Evolutionary conservation across 2,888 invertebrate genomes (phyloP).

Genomic region (Fragum whitleyi): DNA sequence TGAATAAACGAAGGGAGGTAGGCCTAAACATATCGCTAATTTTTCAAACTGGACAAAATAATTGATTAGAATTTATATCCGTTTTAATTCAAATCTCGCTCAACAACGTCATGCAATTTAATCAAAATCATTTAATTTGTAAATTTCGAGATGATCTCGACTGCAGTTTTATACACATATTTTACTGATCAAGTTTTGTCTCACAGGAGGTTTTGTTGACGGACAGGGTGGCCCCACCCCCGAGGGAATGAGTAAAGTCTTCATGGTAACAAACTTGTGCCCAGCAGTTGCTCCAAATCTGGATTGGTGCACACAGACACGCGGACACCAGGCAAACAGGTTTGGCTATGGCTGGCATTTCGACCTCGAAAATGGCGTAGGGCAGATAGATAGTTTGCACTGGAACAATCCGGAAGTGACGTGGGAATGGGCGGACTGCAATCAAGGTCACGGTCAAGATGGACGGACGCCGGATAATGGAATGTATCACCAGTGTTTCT

Average conservation of each 20-base stretch:
- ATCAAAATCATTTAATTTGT: too few relatives aligned
- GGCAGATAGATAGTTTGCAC: constrained; percentile 58
- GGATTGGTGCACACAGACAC: constrained; percentile 74
- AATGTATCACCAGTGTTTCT: constrained; percentile 59
- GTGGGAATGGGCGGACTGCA: constrained; percentile 62
- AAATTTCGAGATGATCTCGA: too few relatives aligned
- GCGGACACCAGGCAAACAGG: constrained; percentile 48
- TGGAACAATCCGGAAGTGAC: constrained; percentile 75
- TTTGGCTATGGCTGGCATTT: constrained; percentile 69
- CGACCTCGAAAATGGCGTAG: constrained; percentile 67
- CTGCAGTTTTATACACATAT: too few relatives aligned
- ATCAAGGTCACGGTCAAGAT: constrained; percentile 30
- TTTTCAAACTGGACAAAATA: too few relatives aligned
- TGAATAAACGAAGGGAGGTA: too few relatives aligned
- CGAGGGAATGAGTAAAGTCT: constrained; percentile 53
- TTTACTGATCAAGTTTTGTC: too few relatives aligned
- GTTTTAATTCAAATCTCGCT: too few relatives aligned
- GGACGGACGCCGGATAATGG: constrained; percentile 40
- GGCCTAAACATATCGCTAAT: too few relatives aligned
- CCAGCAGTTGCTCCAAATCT: constrained; percentile 70
- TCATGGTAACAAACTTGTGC: constrained; percentile 78
- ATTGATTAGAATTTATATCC: too few relatives aligned
- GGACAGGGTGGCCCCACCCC: constrained; percentile 64
- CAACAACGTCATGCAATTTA: too few relatives aligned
- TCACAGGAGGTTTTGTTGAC: constrained; percentile 72